Percentiles rank a stretch among this genome's conserved stretches.
These are phyloP conservation scores for Apaloderma vittatum DNA, from an alignment of 2,113 vertebrate genomes.

Conservation along the genomic window DNA sequence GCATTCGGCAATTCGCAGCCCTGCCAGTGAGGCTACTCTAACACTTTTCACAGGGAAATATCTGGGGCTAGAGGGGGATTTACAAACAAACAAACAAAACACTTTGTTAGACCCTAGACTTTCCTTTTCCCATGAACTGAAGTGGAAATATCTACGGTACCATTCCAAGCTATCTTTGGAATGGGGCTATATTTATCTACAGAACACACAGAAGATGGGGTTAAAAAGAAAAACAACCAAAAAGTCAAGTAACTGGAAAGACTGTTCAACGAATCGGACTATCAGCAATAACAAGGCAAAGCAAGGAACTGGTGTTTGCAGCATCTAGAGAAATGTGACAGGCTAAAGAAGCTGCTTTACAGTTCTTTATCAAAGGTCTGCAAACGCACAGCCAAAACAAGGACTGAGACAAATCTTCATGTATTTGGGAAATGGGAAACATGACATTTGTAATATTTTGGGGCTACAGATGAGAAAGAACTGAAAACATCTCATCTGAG, in stretches of 20 bases:
- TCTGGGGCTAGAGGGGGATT: not conserved
- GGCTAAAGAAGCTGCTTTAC: not conserved
- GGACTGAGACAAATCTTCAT: not conserved
- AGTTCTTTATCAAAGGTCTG: not conserved
- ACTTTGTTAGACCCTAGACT: not conserved
- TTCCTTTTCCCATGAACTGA: constrained; percentile 6
- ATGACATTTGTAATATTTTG: not conserved
- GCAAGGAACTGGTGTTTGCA: not conserved
- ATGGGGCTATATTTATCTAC: constrained; percentile 11
- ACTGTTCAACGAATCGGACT: not conserved
- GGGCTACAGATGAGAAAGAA: not conserved
- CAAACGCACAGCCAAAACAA: not conserved
- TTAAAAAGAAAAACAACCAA: not conserved
- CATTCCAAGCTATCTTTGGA: constrained; percentile 26
- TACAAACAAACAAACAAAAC: not conserved
- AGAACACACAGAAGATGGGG: not conserved
- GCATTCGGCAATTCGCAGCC: not conserved
- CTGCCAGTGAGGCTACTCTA: not conserved
- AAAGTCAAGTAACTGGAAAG: not conserved
- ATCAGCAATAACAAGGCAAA: not conserved
- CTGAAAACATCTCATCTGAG: not conserved
- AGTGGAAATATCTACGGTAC: not conserved
- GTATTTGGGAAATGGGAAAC: not conserved
- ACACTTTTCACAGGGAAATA: not conserved
- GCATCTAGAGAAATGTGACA: not conserved